Evolutionary conservation across 64 coral and sea anemone genomes (phyloP), one percentile per base, ranked within the genome.

Genomic region (Acropora tenuis): DNA sequence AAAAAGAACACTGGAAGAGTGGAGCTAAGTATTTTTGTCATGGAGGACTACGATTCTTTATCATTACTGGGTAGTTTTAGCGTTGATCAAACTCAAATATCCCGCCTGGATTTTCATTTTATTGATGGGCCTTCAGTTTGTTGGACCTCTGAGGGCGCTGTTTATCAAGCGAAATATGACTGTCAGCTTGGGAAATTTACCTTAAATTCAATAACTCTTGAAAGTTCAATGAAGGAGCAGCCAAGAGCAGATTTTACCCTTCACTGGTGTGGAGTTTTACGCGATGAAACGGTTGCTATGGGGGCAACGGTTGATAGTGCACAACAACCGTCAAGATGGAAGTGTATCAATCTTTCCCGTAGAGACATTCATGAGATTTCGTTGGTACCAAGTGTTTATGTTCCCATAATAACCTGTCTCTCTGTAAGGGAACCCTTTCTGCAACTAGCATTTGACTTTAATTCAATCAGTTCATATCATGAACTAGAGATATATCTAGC

Each of bases 361-460:
- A 48, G 47, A 20, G 42, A 84, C 18, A 20, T 84, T 48, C 63
- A 69, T 46, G 82, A 84, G 44, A 69, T 71, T 47, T 18, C 82
- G 48, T 71, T 84, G 63, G 61, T 84, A 16, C 82, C 79, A 48
- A 48, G 46, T 84, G 61, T 84, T 41, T 84, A 84, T 71, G 44
- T 84, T 69, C 16, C 82, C 12, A 84, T 84, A 84, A 43, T 16
- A 66, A 71, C 82, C 3, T 71, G 43, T 61, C 49, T 16, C 42
- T 30, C 48, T 69, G 65, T 84, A 84, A 84, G 82, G 19, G 82
- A 65, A 83, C 41, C 58, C 41, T 45, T 46, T 1, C 3, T 18
- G 57, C 11, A 46, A 7, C 41, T 30, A 45, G 6, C 43, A 71
- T 71, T 18, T 48, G 44, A 63, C 2, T 9, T 7, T 19, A 43